phyloP scores from a whole-genome alignment of 2,797 vertebrate species.

The Sebastes taczanowskii region DNA sequence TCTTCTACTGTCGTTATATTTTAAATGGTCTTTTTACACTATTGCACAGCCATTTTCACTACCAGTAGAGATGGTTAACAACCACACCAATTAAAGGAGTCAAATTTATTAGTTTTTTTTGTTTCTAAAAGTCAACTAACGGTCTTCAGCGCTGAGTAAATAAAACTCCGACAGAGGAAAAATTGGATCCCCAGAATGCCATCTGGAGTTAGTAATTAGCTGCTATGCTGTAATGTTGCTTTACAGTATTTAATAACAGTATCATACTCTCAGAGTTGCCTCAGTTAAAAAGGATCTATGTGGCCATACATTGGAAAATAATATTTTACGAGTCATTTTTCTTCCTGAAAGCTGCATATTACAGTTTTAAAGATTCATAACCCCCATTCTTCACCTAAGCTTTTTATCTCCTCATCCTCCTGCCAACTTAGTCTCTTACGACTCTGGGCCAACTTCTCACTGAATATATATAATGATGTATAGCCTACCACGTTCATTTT shows the following conservation, averaged over 20 bases:
- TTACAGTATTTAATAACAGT: constrained; percentile 37
- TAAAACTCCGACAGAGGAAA: constrained; percentile 33
- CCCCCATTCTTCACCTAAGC: constrained; percentile 28
- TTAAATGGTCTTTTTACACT: constrained; percentile 3
- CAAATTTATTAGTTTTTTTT: background rate
- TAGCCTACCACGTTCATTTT: background rate
- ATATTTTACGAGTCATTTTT: constrained; percentile 45
- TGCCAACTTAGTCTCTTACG: constrained; percentile 7
- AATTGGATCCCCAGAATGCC: constrained; percentile 10
- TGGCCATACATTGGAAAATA: constrained; percentile 22
- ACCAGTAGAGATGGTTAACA: constrained; percentile 14
- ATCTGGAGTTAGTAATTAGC: constrained; percentile 52
- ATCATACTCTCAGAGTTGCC: constrained; percentile 12
- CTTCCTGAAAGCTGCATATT: constrained; percentile 47
- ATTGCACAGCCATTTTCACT: background rate
- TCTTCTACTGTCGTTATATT: constrained; percentile 6
- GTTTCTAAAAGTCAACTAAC: constrained; percentile 9
- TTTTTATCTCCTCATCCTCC: constrained; percentile 44
- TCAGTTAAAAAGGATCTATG: constrained; percentile 19
- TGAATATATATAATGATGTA: constrained; percentile 26
- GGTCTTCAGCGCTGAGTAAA: constrained; percentile 37
- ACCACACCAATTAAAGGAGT: constrained; percentile 33
- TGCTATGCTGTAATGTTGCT: constrained; percentile 16
- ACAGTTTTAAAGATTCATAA: constrained; percentile 49
- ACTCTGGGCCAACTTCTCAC: constrained; percentile 5